These are phyloP conservation scores for Tapera naevia DNA, from an alignment of 2,797 vertebrate species.

Conservation along the genomic window DNA sequence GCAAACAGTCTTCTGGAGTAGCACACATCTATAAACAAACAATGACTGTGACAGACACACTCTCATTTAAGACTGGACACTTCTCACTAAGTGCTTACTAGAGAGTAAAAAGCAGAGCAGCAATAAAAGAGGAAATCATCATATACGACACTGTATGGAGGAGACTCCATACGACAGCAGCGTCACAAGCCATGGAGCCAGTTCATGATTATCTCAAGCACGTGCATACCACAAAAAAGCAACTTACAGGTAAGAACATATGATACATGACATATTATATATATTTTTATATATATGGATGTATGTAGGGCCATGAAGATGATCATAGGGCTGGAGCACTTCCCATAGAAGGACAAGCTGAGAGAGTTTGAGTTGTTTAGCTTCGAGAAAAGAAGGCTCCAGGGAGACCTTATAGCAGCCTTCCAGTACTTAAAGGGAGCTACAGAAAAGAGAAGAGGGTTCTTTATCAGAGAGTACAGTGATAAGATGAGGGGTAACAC, in stretches of 20 bases:
- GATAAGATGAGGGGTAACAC: too few relatives aligned
- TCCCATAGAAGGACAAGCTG: too few relatives aligned
- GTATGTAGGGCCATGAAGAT: too few relatives aligned
- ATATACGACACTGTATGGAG: accelerated
- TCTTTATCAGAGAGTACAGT: too few relatives aligned
- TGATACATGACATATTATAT: neutral
- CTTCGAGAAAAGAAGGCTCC: too few relatives aligned
- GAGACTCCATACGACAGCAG: neutral
- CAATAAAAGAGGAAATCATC: neutral
- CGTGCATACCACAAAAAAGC: neutral
- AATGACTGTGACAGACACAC: neutral
- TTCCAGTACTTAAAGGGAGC: too few relatives aligned
- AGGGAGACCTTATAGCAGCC: too few relatives aligned
- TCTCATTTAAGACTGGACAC: neutral
- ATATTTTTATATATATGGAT: neutral
- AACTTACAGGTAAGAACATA: neutral
- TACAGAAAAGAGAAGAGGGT: too few relatives aligned
- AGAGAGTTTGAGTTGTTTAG: too few relatives aligned
- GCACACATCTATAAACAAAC: neutral
- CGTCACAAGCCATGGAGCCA: neutral
- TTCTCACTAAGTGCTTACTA: neutral
- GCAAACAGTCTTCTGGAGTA: neutral
- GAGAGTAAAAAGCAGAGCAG: neutral
- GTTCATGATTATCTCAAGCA: neutral
- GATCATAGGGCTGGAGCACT: too few relatives aligned